phyloP scores from a whole-genome alignment of 2,797 vertebrate species.

The Pyrocephalus nanus region DNA sequence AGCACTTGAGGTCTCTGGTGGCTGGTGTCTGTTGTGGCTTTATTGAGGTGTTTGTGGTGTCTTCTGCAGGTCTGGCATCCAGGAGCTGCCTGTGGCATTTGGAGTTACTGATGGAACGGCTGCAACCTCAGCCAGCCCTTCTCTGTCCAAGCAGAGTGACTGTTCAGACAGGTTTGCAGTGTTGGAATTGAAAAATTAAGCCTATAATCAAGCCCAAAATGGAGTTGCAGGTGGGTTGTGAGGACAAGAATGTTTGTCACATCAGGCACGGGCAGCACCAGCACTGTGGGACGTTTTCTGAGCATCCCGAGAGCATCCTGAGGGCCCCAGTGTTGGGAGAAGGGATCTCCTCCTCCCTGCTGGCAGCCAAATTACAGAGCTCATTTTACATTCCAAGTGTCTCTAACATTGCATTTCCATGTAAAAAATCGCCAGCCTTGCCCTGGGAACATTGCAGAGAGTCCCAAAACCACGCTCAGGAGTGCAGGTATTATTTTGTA shows the following conservation, averaged over 20 bases:
- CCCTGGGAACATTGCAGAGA: background rate
- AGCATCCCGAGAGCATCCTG: background rate
- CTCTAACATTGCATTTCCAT: background rate
- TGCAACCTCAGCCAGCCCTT: background rate
- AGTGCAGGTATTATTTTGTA: background rate
- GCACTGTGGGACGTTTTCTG: fast-evolving
- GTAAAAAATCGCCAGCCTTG: background rate
- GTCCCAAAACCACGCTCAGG: background rate
- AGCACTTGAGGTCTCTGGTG: background rate
- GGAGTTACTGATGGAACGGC: fast-evolving
- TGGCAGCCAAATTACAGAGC: background rate
- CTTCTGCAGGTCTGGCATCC: background rate
- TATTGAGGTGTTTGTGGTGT: fast-evolving
- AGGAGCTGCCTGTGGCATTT: background rate
- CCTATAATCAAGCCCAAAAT: background rate
- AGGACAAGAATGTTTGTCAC: background rate
- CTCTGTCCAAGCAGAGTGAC: background rate
- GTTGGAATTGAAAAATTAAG: background rate
- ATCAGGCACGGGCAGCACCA: background rate
- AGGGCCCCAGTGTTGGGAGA: background rate
- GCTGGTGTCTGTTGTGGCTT: background rate
- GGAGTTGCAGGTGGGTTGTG: background rate
- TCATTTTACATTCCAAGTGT: background rate
- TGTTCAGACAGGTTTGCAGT: background rate
- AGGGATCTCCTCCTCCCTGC: background rate